Percentiles rank a stretch among this genome's conserved stretches.
Conservation (phyloP, 64 coral and sea anemone genomes). For the Actinia tenebrosa region DNA sequence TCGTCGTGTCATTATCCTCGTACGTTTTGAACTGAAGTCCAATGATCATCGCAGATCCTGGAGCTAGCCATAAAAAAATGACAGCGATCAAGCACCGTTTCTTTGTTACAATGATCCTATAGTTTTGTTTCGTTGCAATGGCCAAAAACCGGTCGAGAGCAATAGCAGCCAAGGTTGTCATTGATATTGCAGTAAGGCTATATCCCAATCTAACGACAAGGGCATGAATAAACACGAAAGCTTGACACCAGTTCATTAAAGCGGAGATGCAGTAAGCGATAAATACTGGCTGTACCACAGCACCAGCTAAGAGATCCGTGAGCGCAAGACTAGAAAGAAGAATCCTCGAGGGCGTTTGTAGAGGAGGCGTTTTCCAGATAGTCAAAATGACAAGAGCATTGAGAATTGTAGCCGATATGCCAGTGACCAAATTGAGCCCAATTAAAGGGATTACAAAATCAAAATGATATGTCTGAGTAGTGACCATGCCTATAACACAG, state of each 20-base stretch:
- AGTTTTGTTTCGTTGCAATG: neutral
- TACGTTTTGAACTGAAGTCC: neutral
- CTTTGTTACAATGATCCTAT: neutral
- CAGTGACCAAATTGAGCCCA: neutral
- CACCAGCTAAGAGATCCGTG: neutral
- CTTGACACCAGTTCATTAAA: constrained; percentile 71
- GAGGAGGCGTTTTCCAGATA: neutral
- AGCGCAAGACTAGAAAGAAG: neutral
- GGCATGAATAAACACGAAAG: neutral
- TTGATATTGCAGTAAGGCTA: neutral
- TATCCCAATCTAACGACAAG: neutral
- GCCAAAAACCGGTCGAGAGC: constrained; percentile 5
- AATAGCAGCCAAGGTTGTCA: neutral
- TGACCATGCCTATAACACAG: neutral
- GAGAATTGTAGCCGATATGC: neutral
- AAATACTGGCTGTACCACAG: constrained; percentile 24
- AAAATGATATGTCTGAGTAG: neutral
- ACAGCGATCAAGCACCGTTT: neutral
- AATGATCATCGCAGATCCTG: neutral
- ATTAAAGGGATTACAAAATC: neutral
- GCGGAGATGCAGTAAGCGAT: constrained; percentile 76
- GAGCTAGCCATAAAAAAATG: neutral
- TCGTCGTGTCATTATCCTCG: neutral
- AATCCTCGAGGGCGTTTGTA: neutral
- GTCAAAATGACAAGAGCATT: neutral